Evolutionary conservation across 2,888 invertebrate species (phyloP), one percentile per base, ranked within the genome.

Genomic region (Drosophila mettleri): DNA sequence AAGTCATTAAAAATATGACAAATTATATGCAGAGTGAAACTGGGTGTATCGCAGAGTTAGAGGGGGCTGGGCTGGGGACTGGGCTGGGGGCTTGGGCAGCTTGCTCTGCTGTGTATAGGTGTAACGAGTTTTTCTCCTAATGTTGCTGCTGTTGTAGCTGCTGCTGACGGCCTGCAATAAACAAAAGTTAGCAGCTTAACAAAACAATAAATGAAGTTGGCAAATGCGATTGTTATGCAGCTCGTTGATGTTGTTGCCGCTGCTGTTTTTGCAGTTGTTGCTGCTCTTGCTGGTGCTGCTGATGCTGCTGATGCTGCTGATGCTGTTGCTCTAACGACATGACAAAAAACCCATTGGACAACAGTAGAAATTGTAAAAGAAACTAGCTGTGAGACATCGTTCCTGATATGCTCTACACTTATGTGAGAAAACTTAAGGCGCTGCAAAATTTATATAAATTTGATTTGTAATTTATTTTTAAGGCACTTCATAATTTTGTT

Each of bases 171-270:
- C 63, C 67, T 69, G 80, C 86, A 82, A 82, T 87, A 85, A 87
- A 85, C 82, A 78, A 82, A 87, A 85, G 85, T 85, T 85, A 85
- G 86, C 86, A 85, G 86, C 88, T 85, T 85, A 85, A 85, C 85
- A 87, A 87, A 85, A 85, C 88, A 85, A 85, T 85, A 87, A 87
- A 85, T 87, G 87, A 87, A 85, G 86, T 84, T 85, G 79, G 82
- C 70, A 85, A 86, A 84, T 81, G 87, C 87, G 87, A 87, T 84
- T 87, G 85, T 85, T 77, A 57, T 80, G 78, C 74, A 69, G 65
- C 62, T 71, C 58, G 52, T 34, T 39, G 22, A 38, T 49, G 52
- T 22, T 45, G 33, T 38, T 55, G 39, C 20, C 54, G 49, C n/a
- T n/a, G n/a, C n/a, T n/a, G n/a, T n/a, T n/a, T n/a, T n/a, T n/a